Conservation (phyloP, 2,888 invertebrate genomes). For the Liodrosophila aerea region DNA sequence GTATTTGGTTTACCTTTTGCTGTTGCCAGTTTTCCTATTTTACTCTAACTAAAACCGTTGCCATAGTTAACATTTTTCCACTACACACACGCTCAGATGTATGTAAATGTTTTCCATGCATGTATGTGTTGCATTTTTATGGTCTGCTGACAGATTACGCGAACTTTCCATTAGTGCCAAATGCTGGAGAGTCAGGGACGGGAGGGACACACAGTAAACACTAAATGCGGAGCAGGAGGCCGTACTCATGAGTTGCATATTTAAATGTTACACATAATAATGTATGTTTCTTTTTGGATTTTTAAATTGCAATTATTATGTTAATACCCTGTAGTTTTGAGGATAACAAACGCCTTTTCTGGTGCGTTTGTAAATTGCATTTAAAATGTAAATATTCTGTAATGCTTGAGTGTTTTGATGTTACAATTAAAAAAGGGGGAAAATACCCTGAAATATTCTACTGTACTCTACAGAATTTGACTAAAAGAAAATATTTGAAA, state of each 20-base stretch:
- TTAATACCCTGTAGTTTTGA: too few relatives aligned
- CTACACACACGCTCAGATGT: slow-evolving; percentile 33
- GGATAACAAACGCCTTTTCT: too few relatives aligned
- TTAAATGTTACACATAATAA: slow-evolving; percentile 10
- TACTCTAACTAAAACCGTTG: slow-evolving; percentile 10
- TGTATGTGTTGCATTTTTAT: slow-evolving; percentile 51
- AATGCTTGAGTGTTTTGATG: too few relatives aligned
- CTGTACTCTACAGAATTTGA: too few relatives aligned
- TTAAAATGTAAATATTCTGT: too few relatives aligned
- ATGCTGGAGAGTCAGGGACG: slow-evolving; percentile 12
- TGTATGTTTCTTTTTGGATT: too few relatives aligned
- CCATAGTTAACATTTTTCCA: slow-evolving; percentile 57
- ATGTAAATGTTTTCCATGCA: slow-evolving; percentile 10
- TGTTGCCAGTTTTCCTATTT: neutral
- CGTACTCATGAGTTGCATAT: slow-evolving; percentile 37
- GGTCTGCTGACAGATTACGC: slow-evolving; percentile 73
- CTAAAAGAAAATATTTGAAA: too few relatives aligned
- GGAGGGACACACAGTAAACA: slow-evolving; percentile 10
- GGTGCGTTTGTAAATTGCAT: too few relatives aligned
- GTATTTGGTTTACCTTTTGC: neutral
- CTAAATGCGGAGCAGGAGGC: slow-evolving; percentile 4
- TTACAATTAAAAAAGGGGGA: too few relatives aligned
- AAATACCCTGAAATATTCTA: too few relatives aligned
- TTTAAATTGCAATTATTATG: too few relatives aligned
- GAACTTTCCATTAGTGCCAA: slow-evolving; percentile 68